A percentile compares a stretch with the other conserved stretches of the same genome.
Conservation (phyloP, 1,140 invertebrate species). For the Drosophila burlai region DNA sequence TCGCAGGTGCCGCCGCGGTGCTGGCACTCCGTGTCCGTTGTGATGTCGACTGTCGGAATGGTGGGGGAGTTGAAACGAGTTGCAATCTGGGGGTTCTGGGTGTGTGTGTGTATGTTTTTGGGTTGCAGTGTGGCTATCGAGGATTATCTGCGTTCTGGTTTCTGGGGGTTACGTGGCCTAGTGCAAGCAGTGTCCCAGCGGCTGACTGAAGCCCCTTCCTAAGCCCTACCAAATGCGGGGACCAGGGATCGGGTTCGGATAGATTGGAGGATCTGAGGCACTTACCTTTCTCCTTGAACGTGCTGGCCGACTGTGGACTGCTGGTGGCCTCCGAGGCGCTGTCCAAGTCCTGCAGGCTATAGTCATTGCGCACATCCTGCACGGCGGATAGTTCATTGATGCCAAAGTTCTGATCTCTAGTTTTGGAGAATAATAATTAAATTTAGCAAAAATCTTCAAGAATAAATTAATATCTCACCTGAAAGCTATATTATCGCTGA, state of each 20-base stretch:
- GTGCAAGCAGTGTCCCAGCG: slow-evolving; percentile 78
- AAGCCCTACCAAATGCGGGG: slow-evolving; percentile 60
- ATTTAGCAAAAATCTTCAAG: background rate
- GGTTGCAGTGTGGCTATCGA: slow-evolving; percentile 17
- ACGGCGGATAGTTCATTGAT: slow-evolving; percentile 86
- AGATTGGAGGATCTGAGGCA: slow-evolving; percentile 6
- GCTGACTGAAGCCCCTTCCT: slow-evolving; percentile 47
- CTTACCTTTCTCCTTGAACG: slow-evolving; percentile 87
- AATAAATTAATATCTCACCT: slow-evolving; percentile 48
- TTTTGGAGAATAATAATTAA: background rate
- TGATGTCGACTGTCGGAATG: slow-evolving; percentile 80
- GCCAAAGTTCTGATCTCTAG: slow-evolving; percentile 87
- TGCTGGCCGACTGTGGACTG: slow-evolving; percentile 76
- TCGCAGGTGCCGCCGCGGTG: slow-evolving; percentile 93
- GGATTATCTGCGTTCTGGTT: slow-evolving; percentile 32
- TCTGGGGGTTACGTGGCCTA: slow-evolving; percentile 62
- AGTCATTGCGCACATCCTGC: slow-evolving; percentile 86
- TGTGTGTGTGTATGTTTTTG: background rate
- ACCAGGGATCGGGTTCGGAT: background rate
- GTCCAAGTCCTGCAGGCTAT: slow-evolving; percentile 86
- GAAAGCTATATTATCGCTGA: slow-evolving; percentile 87
- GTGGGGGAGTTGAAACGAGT: slow-evolving; percentile 30
- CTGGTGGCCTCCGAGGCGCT: slow-evolving; percentile 75
- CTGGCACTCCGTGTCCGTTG: slow-evolving; percentile 86
- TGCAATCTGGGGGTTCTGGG: slow-evolving; percentile 27